A percentile compares a stretch with the other conserved stretches of the same genome.
These are phyloP conservation scores for Hesperophylax magnus DNA, from an alignment of 1,140 invertebrate species.

Conservation along the genomic window DNA sequence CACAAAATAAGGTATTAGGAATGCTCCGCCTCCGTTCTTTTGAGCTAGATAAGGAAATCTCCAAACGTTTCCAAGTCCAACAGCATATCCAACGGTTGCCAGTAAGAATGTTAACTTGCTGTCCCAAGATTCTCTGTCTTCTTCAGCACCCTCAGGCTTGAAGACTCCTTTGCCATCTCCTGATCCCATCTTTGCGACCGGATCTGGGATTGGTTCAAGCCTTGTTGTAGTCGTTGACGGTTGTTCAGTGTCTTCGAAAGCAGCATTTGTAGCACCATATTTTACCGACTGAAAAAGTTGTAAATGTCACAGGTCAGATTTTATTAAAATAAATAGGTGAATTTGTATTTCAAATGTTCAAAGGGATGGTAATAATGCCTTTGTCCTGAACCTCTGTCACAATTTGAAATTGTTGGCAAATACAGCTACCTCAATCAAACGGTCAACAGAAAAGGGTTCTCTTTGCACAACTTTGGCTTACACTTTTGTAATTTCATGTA, in stretches of 20 bases:
- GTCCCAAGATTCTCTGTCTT: conserved; percentile 93
- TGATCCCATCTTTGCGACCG: conserved; percentile 71
- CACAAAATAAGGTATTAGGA: conserved; percentile 94
- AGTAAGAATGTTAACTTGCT: conserved; percentile 92
- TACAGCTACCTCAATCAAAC: too few species aligned
- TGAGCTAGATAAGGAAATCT: conserved; percentile 92
- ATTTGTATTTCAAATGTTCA: too few species aligned
- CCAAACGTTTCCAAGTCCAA: conserved; percentile 96
- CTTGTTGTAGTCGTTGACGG: conserved; percentile 63
- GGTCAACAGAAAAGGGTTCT: too few species aligned
- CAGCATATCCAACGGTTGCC: conserved; percentile 93
- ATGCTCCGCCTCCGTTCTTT: conserved; percentile 94
- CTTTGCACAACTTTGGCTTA: too few species aligned
- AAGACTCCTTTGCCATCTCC: conserved; percentile 76
- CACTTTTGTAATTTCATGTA: too few species aligned
- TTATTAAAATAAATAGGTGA: too few species aligned
- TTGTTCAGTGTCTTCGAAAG: conserved; percentile 85
- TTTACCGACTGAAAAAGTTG: conserved; percentile 63
- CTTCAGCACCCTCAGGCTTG: conserved; percentile 81
- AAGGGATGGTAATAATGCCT: too few species aligned
- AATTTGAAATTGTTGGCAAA: too few species aligned
- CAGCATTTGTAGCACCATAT: conserved; percentile 90
- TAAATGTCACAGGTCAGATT: too few species aligned
- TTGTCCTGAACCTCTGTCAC: too few species aligned
- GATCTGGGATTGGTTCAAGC: conserved; percentile 64